phyloP scores from a whole-genome alignment of 2,888 invertebrate genomes.

The Stomorhina lunata region DNA sequence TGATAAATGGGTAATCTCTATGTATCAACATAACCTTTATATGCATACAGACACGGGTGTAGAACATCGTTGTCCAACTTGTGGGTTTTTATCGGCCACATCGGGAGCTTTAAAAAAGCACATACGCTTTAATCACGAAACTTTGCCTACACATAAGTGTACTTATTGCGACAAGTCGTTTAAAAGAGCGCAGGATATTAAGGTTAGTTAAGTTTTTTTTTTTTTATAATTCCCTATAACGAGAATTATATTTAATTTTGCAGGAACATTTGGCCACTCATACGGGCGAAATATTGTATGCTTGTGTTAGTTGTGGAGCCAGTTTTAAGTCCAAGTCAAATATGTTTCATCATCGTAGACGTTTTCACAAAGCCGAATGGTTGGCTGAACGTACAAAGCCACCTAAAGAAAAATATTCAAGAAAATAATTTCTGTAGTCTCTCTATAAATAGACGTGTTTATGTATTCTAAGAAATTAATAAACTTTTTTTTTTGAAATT shows the following conservation, averaged over 20 bases:
- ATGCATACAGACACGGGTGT: constrained; percentile 57
- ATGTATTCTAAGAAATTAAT: too few relatives aligned
- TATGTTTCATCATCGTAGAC: constrained; percentile 76
- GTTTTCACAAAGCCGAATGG: constrained; percentile 76
- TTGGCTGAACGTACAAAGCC: constrained; percentile 69
- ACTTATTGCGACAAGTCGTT: constrained; percentile 77
- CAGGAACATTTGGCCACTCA: constrained; percentile 78
- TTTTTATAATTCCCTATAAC: too few relatives aligned
- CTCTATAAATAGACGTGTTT: too few relatives aligned
- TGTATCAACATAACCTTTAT: constrained; percentile 46
- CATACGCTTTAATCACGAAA: constrained; percentile 74
- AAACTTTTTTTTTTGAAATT: too few relatives aligned
- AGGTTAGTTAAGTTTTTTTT: constrained; percentile 36
- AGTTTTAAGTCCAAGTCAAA: constrained; percentile 77
- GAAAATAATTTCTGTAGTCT: constrained; percentile 46
- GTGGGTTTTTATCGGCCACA: constrained; percentile 75
- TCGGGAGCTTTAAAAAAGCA: constrained; percentile 74
- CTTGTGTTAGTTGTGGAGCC: constrained; percentile 75
- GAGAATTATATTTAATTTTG: too few relatives aligned
- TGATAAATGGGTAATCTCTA: constrained; percentile 52
- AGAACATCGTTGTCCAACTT: constrained; percentile 70
- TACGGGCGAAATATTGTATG: constrained; percentile 75
- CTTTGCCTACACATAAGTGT: constrained; percentile 74
- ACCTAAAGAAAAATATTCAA: constrained; percentile 54
- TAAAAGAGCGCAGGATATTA: constrained; percentile 70